Base-by-base conservation (phyloP, 2,888 invertebrate genomes). In the Stegana nigrithorax region DNA sequence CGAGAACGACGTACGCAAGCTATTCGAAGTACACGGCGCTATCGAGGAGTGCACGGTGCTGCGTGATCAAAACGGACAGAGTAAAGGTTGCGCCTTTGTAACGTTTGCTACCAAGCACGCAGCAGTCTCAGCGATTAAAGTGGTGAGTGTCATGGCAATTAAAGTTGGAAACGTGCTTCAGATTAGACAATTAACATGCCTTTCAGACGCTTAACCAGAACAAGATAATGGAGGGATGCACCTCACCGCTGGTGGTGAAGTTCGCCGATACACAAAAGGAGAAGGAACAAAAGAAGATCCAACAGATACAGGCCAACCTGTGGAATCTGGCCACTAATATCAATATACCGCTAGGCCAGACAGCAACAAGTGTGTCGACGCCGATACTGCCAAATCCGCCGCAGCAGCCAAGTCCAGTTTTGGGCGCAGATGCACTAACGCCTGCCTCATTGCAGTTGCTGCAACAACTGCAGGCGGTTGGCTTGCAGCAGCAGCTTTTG, bases 211-310 rank as follows among this genome's bases (percentile, higher is more conserved):
- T 98, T 88, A 98, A 98, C 89, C 98, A 99, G 87, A 97, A 97
- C 84, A 95, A 96, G 87, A 99, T 97, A 79, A 98, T 98, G 98
- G 98, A 99, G 88, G 98, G 98, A 56, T 99, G 98, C 87, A 96
- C 96, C 71, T 97, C 97, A 74, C 98, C 99, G 44, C 87, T 99
- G 79, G 98, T 99, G 63, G 98, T 98, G 44, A 99, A 99, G 87
- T 98, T 99, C 86, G 99, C 99, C 59, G 99, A 99, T 86, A 98
- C 98, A 66, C 98, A 98, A 85, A 97, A 98, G 85, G 98, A 99
- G 84, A 98, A 98, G 85, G 98, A 98, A 85, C 93, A 95, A 86
- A 98, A 98, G 87, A 92, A 96, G 83, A 89, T 97, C 81, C 96
- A 96, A 82, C 96, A 96, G 84, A 92, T 97, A 89, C 96, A 95